Evolutionary conservation across 2,113 vertebrate genomes (phyloP).

Genomic region (Pygoscelis antarcticus): DNA sequence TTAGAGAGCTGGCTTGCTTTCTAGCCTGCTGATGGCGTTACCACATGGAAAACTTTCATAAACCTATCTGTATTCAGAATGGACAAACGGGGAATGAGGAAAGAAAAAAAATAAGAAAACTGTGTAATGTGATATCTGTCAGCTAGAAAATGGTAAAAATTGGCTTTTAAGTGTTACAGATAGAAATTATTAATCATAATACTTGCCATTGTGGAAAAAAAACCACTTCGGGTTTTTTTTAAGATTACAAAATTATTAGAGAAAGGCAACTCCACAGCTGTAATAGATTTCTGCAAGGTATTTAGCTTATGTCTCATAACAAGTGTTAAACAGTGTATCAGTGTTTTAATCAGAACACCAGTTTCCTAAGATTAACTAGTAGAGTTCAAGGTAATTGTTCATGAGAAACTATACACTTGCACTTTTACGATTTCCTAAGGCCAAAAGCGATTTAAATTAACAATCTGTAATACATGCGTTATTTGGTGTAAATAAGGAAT

Average conservation of each 20-base stretch:
- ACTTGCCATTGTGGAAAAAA: not conserved
- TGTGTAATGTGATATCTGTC: not conserved
- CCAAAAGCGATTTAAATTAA: not conserved
- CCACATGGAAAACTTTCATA: not conserved
- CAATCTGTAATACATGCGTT: not conserved
- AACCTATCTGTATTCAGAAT: not conserved
- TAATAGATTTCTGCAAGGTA: not conserved
- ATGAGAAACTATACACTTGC: not conserved
- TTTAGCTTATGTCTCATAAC: not conserved
- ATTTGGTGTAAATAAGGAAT: not conserved
- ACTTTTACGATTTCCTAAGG: not conserved
- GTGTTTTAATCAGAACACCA: not conserved
- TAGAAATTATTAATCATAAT: not conserved
- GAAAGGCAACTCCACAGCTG: not conserved
- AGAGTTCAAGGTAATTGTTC: not conserved
- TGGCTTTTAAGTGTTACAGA: not conserved
- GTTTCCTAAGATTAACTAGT: not conserved
- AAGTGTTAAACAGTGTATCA: not conserved
- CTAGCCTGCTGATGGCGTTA: not conserved
- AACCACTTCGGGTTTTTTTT: not conserved
- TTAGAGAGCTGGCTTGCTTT: not conserved
- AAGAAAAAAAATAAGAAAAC: not conserved
- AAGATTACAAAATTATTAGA: not conserved
- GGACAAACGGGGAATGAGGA: not conserved
- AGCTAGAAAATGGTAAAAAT: not conserved